Base-by-base conservation (phyloP, 2,888 invertebrate genomes). In the Azorinus chamasolen region DNA sequence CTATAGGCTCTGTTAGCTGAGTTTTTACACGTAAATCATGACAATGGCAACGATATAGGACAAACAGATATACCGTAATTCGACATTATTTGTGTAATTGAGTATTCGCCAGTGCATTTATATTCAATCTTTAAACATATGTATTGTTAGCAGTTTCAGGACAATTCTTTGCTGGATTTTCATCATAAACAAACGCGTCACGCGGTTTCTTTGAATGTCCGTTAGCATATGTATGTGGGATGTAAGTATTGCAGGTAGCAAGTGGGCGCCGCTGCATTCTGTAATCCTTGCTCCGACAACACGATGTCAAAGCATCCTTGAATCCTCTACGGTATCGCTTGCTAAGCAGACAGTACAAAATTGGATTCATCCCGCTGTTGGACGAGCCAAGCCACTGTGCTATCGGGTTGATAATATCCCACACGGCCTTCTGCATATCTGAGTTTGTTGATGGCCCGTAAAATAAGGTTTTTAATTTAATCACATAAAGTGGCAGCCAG, bases 361-460 rank as follows among this genome's bases (percentile, higher is more conserved):
- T 96, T 0, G 98, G 98, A 93, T 98, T 98, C 90, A 98, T 97
- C 94, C 98, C 98, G 22, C 97, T 97, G 93, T 98, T 98, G 20
- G 97, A 97, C 0, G 97, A 96, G 2, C 98, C 98, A 54, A 98
- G 94, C 97, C 98, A 98, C 92, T 98, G 98, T 0, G 98, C 97
- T 59, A 98, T 95, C 3, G 98, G 98, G 20, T 97, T 96, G 8
- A 86, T 82, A 5, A 87, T 75, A 55, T 84, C 97, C 97, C 97
- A 92, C 97, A 98, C 5, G 97, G 74, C 64, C 16, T 32, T 58
- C 32, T 55, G 45, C 5, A 62, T 51, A 3, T 59, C 41, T 37
- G 71, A 63, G 10, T 69, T 66, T 10, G 72, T 53, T n/a, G 57
- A 48, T 8, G 59, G 39, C 3, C 59, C 76, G 39, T 70, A 78